Conservation (phyloP, 2,888 invertebrate species). For the Stenolophus ochropezus region DNA sequence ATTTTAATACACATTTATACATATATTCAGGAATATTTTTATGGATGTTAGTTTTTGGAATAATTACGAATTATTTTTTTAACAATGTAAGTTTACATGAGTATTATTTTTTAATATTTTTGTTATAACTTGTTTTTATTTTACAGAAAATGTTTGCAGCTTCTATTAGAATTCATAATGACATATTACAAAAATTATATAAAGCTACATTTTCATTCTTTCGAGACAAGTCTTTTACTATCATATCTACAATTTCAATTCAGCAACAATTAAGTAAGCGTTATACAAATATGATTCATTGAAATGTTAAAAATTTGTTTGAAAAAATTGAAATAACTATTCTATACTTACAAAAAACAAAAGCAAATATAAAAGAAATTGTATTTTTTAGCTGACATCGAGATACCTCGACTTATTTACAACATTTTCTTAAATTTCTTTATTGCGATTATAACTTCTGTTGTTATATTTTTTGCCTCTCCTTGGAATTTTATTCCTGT, state of each 20-base stretch:
- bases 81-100: slow-evolving; percentile 18
- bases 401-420: slow-evolving; percentile 48
- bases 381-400: slow-evolving; percentile 54
- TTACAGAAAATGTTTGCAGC: slow-evolving; percentile 51
- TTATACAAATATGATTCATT: no score
- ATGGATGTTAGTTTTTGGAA: slow-evolving; percentile 33
- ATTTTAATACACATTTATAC: slow-evolving; percentile 7
- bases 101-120: slow-evolving; percentile 3
- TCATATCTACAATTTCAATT: slow-evolving; percentile 41
- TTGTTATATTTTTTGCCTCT: slow-evolving; percentile 40
- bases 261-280: slow-evolving; percentile 49
- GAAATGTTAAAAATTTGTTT: background rate
- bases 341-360: no score
- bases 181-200: slow-evolving; percentile 48
- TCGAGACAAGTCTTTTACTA: slow-evolving; percentile 43
- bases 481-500: slow-evolving; percentile 24
- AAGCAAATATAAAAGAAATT: no score
- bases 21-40: slow-evolving; percentile 46
- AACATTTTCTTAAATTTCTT: slow-evolving; percentile 44
- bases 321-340: no score
- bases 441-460: slow-evolving; percentile 28
- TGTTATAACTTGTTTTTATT: background rate
- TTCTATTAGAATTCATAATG: slow-evolving; percentile 39
- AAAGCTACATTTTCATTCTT: slow-evolving; percentile 49
- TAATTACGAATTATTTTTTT: slow-evolving; percentile 46